phyloP scores from a whole-genome alignment of 2,113 vertebrate species.

The Saimiri boliviensis region DNA sequence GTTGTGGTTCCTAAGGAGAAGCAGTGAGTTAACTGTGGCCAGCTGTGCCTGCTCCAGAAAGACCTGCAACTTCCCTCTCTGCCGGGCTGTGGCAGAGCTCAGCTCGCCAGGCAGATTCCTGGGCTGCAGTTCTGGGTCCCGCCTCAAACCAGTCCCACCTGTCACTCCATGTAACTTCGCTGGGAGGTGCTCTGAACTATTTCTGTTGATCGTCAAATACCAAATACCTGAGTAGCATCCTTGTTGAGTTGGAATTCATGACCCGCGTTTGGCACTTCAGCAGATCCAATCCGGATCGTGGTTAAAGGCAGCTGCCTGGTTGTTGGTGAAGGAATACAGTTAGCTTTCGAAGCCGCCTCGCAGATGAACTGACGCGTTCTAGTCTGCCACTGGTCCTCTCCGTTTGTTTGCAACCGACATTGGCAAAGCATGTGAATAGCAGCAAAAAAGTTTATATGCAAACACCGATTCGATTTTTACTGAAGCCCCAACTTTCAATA shows the following conservation, averaged over 20 bases:
- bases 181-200: not conserved
- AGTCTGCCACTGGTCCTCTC: not conserved
- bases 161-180: not conserved
- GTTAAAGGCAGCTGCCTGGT: not conserved
- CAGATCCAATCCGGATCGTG: not conserved
- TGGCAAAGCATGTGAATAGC: not conserved
- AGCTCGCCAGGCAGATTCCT: rapidly evolving
- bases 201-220: not conserved
- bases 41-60: not conserved
- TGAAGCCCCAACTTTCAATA: not conserved
- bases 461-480: not conserved
- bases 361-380: not conserved
- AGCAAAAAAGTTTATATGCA: not conserved
- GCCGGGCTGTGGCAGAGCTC: too few species aligned
- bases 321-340: not conserved
- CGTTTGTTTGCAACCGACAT: not conserved
- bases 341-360: not conserved
- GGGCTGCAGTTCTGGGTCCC: not conserved
- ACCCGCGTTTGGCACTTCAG: not conserved
- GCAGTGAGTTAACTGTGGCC: not conserved
- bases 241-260: not conserved
- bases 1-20: not conserved
- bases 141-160: rapidly evolving
- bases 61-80: not conserved
- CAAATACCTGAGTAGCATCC: not conserved